phyloP scores from a whole-genome alignment of 2,113 vertebrate species.

The Maccullochella peelii region DNA sequence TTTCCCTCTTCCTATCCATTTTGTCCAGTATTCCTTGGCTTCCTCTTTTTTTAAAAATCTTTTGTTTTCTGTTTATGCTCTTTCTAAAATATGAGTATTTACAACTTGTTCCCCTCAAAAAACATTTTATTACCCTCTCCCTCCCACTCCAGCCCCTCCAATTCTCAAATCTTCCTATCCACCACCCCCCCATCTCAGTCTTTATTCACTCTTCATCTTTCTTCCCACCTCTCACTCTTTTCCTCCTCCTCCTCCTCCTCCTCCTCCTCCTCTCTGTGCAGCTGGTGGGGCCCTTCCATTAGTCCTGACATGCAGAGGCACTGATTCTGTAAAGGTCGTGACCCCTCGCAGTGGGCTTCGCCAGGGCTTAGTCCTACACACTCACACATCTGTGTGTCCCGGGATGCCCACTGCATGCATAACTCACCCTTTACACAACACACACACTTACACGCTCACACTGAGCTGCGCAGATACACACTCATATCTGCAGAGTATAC shows the following conservation, averaged over 20 bases:
- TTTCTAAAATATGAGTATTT: background rate
- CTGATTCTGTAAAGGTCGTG: conserved; percentile 92
- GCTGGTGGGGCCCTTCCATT: conserved; percentile 84
- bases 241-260: conserved; percentile 34
- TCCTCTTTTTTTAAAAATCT: background rate
- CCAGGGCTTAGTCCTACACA: conserved; percentile 78
- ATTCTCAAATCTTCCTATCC: conserved; percentile 31
- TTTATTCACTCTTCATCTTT: conserved; percentile 47
- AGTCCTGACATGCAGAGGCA: conserved; percentile 90
- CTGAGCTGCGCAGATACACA: conserved; percentile 1
- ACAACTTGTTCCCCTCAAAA: background rate
- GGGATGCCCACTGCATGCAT: conserved; percentile 74
- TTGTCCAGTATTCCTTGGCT: background rate
- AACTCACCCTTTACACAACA: conserved; percentile 40
- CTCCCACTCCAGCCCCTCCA: conserved; percentile 20
- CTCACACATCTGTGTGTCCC: conserved; percentile 81
- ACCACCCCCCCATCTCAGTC: background rate
- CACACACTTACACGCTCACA: conserved; percentile 16
- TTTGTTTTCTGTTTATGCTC: conserved; percentile 1
- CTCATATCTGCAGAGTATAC: conserved; percentile 8
- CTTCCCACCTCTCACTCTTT: conserved; percentile 14
- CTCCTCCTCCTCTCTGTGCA: conserved; percentile 64
- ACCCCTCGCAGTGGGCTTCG: conserved; percentile 81
- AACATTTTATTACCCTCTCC: background rate
- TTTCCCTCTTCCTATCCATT: conserved; percentile 1